These are phyloP conservation scores for Brevimyrus niger DNA, from an alignment of 2,113 vertebrate species.

Conservation along the genomic window DNA sequence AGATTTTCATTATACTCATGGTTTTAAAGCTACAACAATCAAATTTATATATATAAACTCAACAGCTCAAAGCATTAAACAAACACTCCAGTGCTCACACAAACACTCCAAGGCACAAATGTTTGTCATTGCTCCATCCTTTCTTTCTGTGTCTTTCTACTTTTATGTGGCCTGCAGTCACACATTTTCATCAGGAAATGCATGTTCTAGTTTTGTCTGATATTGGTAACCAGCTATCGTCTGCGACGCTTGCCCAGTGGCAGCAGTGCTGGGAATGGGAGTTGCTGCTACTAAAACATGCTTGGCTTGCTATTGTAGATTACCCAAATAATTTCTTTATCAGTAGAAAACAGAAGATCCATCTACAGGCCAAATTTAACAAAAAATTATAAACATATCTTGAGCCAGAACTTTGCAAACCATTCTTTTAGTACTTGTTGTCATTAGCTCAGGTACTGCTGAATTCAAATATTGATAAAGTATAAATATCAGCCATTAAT, in stretches of 20 bases:
- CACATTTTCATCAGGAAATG: background rate
- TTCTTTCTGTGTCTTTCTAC: background rate
- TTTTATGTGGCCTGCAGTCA: background rate
- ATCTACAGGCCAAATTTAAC: background rate
- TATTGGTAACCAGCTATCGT: background rate
- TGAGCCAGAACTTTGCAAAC: background rate
- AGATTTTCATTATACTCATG: background rate
- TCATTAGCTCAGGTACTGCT: background rate
- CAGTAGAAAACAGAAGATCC: background rate
- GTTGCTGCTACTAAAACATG: background rate
- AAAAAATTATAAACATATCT: background rate
- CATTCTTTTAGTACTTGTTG: background rate
- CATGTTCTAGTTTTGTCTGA: background rate
- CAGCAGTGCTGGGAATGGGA: background rate
- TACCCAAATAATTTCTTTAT: background rate
- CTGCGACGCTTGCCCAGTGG: background rate
- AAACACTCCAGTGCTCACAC: background rate
- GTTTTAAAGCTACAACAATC: background rate
- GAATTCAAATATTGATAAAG: background rate
- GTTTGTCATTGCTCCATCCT: background rate
- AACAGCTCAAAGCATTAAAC: background rate
- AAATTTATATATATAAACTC: background rate
- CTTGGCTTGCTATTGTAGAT: background rate
- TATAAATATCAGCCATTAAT: background rate
- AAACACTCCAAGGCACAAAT: background rate